Base-by-base conservation (phyloP, 2,888 invertebrate species). In the Busseola fusca region DNA sequence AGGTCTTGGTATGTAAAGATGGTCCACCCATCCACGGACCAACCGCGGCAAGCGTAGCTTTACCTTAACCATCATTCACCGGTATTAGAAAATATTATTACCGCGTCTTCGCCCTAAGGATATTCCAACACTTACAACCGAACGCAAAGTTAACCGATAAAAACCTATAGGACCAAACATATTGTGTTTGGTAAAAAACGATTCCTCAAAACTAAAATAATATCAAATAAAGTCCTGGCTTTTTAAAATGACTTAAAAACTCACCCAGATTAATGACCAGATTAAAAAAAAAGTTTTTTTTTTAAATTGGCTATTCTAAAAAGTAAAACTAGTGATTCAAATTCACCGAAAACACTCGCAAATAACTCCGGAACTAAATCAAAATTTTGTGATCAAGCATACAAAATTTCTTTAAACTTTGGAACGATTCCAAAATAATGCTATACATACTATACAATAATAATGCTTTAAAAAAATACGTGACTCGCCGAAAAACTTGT, bases 401-500 rank as follows among this genome's bases (percentile, higher is more conserved):
- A 63, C 58, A 37, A 37, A 74, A 10, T 1, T 25, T 6, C 9
- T 59, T 45, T 57, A 30, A 10, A 30, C 30, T 69, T 69, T 76
- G 76, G 62, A 63, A 69, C 25, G 34, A 34, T 52, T 74, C 76
- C 70, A 76, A 74, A 64, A 45, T 14, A 54, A 40, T n/a, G n/a
- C 48, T 42, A 50, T 2, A 40, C 9, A 18, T n/a, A n/a, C n/a
- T n/a, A n/a, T n/a, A n/a, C n/a, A n/a, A n/a, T n/a, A n/a, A n/a
- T n/a, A n/a, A n/a, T 34, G 18, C 27, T 52, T 56, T 16, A 58
- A 65, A 72, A 72, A 66, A 34, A 72, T 48, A 27, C 27, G 40
- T 74, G 50, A 72, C 34, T 58, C 50, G 34, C 21, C 50, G 18
- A n/a, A 56, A 68, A 68, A 27, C 25, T 54, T 48, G 10, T 34